Percentiles rank a stretch among this genome's conserved stretches.
These are phyloP conservation scores for Tyrophagus putrescentiae DNA, from an alignment of 1,140 invertebrate genomes.

Conservation along the genomic window DNA sequence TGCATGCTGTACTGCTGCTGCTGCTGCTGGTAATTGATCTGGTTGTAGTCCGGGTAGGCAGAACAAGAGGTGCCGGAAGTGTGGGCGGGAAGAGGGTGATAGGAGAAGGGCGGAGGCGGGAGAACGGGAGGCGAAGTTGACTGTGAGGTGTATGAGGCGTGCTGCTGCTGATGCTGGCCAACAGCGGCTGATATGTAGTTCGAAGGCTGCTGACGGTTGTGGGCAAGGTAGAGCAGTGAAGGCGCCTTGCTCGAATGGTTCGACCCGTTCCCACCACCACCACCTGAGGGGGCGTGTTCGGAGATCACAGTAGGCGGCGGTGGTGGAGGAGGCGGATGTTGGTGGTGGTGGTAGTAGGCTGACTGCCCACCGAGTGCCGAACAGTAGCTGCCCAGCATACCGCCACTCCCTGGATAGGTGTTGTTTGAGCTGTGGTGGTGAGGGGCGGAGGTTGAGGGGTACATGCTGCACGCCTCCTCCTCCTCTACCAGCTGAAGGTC, in stretches of 20 bases:
- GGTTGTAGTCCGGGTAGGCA: not conserved
- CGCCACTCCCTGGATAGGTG: too few relatives aligned
- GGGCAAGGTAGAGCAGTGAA: not conserved
- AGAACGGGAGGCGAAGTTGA: conserved; percentile 4
- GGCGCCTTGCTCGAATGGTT: not conserved
- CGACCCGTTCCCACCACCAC: not conserved
- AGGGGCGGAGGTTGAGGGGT: too few relatives aligned
- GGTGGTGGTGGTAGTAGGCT: not conserved
- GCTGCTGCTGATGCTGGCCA: not conserved
- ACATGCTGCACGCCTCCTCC: too few relatives aligned
- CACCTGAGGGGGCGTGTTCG: not conserved
- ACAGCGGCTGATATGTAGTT: too few relatives aligned
- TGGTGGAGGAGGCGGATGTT: not conserved
- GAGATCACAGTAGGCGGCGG: not conserved
- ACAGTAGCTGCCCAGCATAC: too few relatives aligned
- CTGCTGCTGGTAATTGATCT: not conserved
- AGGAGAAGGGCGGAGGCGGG: not conserved
- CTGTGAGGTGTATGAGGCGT: not conserved
- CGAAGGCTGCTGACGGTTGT: not conserved
- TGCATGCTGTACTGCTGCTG: too few relatives aligned
- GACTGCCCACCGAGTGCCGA: too few relatives aligned
- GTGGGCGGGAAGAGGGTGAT: not conserved
- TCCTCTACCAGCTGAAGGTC: too few relatives aligned
- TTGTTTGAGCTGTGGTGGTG: too few relatives aligned
- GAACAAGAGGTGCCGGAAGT: not conserved